Conservation (phyloP, 2,797 vertebrate genomes). For the Xiphophorus birchmanni region DNA sequence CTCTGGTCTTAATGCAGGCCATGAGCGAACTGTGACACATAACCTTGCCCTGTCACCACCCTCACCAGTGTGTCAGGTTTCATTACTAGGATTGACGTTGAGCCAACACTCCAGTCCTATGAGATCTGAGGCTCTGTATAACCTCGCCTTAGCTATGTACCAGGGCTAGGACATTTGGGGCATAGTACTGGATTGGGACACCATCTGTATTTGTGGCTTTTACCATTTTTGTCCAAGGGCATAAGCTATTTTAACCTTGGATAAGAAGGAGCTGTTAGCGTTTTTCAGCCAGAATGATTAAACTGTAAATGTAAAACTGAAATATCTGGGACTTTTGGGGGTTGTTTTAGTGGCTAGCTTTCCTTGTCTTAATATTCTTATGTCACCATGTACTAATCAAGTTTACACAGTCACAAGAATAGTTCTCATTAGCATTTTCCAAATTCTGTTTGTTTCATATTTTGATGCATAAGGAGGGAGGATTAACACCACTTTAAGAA, state of each 20-base stretch:
- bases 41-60: constrained; percentile 86
- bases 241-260: constrained; percentile 53
- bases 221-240: constrained; percentile 62
- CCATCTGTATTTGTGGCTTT: constrained; percentile 64
- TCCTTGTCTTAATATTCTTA: neutral
- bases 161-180: constrained; percentile 75
- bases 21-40: constrained; percentile 79
- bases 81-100: constrained; percentile 84
- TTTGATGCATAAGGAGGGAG: too few relatives aligned
- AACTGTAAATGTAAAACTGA: neutral
- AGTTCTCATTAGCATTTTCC: neutral
- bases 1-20: constrained; percentile 71
- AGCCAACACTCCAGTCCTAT: constrained; percentile 67
- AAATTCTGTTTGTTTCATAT: neutral
- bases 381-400: neutral
- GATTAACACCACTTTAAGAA: too few relatives aligned
- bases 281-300: neutral
- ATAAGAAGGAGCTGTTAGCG: constrained; percentile 34
- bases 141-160: constrained; percentile 76
- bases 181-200: constrained; percentile 61
- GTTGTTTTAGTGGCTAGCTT: neutral
- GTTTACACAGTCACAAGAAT: neutral
- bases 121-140: constrained; percentile 81
- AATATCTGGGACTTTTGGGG: neutral
- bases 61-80: constrained; percentile 80